These are phyloP conservation scores for Borostomias antarcticus DNA, from an alignment of 2,797 vertebrate genomes.

Conservation along the genomic window DNA sequence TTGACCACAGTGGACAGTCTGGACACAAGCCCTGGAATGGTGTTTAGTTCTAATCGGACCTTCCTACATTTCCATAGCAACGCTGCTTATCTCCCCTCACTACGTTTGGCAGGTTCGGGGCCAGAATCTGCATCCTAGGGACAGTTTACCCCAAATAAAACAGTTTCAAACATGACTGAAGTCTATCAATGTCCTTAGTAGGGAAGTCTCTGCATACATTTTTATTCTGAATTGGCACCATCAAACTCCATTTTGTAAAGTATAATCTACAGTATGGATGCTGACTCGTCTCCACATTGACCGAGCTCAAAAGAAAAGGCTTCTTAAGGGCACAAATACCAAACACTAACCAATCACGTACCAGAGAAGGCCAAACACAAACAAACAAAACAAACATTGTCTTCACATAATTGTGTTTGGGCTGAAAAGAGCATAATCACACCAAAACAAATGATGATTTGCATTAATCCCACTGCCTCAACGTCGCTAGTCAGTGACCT, in stretches of 20 bases:
- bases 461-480: conserved; percentile 60
- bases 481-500: conserved; percentile 67
- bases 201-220: background rate
- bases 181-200: background rate
- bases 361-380: conserved; percentile 23
- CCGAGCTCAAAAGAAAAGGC: background rate
- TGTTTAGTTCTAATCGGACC: background rate
- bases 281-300: background rate
- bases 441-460: conserved; percentile 60
- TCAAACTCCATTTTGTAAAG: conserved; percentile 38
- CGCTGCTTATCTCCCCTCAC: background rate
- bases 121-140: conserved; percentile 4
- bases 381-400: conserved; percentile 33
- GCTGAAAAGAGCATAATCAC: conserved; percentile 32
- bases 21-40: too few relatives aligned
- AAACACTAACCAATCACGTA: conserved; percentile 30
- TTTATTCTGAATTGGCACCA: conserved; percentile 42
- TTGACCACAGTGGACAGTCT: conserved; percentile 7
- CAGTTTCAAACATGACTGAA: conserved; percentile 3
- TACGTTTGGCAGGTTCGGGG: conserved; percentile 30
- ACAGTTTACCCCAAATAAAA: background rate
- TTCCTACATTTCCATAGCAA: conserved; percentile 2
- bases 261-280: background rate
- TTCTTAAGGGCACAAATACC: conserved; percentile 11
- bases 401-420: conserved; percentile 32